Percentiles rank a stretch among this genome's conserved stretches.
These are phyloP conservation scores for Cephus sareptanus DNA, from an alignment of 2,888 invertebrate genomes.

Conservation along the genomic window DNA sequence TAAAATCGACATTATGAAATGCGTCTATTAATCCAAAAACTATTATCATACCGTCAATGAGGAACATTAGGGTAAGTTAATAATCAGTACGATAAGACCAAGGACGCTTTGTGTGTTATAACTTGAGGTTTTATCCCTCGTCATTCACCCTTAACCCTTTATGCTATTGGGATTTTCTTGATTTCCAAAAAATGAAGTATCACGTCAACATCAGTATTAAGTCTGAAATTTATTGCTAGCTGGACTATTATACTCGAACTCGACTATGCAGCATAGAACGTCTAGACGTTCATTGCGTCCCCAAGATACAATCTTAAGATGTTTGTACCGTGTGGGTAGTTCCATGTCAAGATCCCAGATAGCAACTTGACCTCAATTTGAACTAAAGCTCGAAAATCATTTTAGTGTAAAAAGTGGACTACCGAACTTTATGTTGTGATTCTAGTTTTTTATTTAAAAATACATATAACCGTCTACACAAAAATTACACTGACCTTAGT, in stretches of 20 bases:
- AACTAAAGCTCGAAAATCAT: neutral
- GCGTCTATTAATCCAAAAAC: neutral
- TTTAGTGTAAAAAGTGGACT: neutral
- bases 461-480: neutral
- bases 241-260: too few species aligned
- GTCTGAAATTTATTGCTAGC: too few species aligned
- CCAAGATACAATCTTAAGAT: neutral
- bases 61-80: neutral
- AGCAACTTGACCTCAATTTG: neutral
- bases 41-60: neutral
- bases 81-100: neutral
- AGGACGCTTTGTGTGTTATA: neutral
- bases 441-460: neutral
- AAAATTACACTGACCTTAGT: neutral
- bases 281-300: neutral
- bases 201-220: neutral
- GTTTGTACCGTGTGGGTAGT: neutral
- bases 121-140: neutral
- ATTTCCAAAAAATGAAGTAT: neutral
- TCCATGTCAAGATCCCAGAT: neutral
- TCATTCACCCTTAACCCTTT: neutral
- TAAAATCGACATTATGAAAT: neutral
- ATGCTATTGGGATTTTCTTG: neutral
- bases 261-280: too few species aligned
- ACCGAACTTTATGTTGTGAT: neutral